Base-by-base conservation (phyloP, 2,888 invertebrate species). In the Gasteruption jaculator region DNA sequence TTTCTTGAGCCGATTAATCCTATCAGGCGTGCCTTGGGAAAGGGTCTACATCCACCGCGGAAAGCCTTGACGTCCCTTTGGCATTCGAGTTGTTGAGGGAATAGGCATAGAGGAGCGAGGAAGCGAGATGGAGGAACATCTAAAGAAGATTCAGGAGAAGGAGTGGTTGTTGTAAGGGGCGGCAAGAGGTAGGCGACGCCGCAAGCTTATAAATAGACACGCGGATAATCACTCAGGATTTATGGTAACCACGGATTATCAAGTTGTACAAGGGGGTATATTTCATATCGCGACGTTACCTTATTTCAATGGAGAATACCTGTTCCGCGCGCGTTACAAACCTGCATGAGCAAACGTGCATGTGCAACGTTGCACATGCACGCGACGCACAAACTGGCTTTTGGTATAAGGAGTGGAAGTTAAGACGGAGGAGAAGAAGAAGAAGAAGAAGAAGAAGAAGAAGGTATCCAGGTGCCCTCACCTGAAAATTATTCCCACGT, bases 171-270 rank as follows among this genome's bases (percentile, higher is more conserved):
- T 12, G 27, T 11, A 24, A 41, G 48, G 38, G 30, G 37, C 37
- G 43, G 45, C 43, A 46, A 40, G 46, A 43, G 56, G 52, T 40
- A 34, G 43, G 54, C 54, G 53, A 54, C 51, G 51, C 56, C 57
- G 53, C 56, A 52, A 50, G 53, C 63, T 67, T 68, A 69, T 68
- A 70, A 70, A 70, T 69, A 69, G 68, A 67, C 60, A 59, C 64
- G 58, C 57, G 67, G 67, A 68, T 70, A 69, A 70, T 70, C 69
- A 68, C 67, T 65, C 61, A 64, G 68, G 68, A 70, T 70, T 70
- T 70, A 70, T 70, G 68, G 68, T 70, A 68, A 69, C 69, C 66
- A 68, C 62, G 70, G 68, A 69, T 69, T 69, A 70, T 70, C 69
- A 69, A 68, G 68, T 70, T 69, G 69, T 67, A 68, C 69, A 68